These are phyloP conservation scores for Blera fallax DNA, from an alignment of 2,888 invertebrate genomes.

Conservation along the genomic window DNA sequence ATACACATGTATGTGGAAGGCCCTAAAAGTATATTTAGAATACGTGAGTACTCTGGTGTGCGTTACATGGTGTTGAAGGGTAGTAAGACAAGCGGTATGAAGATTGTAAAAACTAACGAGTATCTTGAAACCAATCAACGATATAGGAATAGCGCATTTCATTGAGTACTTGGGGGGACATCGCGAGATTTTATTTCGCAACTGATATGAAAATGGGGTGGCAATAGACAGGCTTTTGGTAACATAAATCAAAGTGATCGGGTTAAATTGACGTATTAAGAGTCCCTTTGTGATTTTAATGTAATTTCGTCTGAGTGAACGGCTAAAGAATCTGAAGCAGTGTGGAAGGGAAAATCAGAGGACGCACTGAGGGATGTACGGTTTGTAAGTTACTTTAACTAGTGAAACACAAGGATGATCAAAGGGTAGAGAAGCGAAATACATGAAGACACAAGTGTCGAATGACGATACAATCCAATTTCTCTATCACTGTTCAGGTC, in stretches of 20 bases:
- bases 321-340: neutral
- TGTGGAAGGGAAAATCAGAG: neutral
- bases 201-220: conserved; percentile 20
- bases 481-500: too few species aligned
- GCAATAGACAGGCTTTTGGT: neutral
- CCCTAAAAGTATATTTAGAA: conserved; percentile 19
- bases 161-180: conserved; percentile 29
- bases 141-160: neutral
- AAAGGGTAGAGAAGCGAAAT: too few species aligned
- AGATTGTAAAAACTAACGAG: conserved; percentile 59
- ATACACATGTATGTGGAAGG: neutral
- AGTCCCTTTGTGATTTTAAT: conserved; percentile 34
- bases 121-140: conserved; percentile 46
- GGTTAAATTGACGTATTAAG: conserved; percentile 36
- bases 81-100: neutral
- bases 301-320: neutral
- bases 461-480: too few species aligned
- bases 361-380: neutral
- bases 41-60: neutral
- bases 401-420: too few species aligned
- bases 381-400: too few species aligned
- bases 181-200: conserved; percentile 27
- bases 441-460: too few species aligned
- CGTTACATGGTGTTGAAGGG: neutral
- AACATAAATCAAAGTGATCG: conserved; percentile 24